phyloP scores from a whole-genome alignment of 2,113 vertebrate species.

The Halcyon malimbica region DNA sequence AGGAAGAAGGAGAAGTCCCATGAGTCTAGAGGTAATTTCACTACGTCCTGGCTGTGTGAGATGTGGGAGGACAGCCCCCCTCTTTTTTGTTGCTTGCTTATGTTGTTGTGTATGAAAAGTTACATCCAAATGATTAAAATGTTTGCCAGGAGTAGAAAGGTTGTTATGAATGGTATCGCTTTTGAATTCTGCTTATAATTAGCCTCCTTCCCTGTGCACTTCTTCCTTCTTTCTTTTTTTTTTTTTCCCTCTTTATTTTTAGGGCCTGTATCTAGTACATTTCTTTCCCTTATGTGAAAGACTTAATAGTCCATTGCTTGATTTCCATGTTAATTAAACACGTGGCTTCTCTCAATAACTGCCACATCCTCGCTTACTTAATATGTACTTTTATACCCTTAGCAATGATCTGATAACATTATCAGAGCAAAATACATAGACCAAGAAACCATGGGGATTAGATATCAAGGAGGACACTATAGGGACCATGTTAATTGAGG shows the following conservation, averaged over 20 bases:
- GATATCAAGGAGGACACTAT: constrained; percentile 22
- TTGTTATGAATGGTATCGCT: background rate
- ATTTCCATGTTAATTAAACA: constrained; percentile 55
- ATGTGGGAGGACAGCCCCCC: background rate
- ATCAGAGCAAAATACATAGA: constrained; percentile 27
- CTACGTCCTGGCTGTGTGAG: background rate
- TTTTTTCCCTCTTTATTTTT: background rate
- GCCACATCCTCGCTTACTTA: background rate
- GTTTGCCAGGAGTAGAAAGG: constrained; percentile 14
- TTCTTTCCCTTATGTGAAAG: background rate
- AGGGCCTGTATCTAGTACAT: background rate
- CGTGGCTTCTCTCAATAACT: background rate
- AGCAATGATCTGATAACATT: constrained; percentile 45
- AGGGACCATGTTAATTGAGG: constrained; percentile 46
- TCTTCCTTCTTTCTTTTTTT: background rate
- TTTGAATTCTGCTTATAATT: constrained; percentile 45
- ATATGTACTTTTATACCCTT: background rate
- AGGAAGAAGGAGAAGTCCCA: background rate
- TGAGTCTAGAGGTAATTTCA: constrained; percentile 1
- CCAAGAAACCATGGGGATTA: constrained; percentile 21
- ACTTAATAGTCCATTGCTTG: constrained; percentile 5
- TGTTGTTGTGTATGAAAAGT: background rate
- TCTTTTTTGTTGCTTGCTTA: background rate
- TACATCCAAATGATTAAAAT: constrained; percentile 41
- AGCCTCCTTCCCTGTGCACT: background rate